phyloP scores from a whole-genome alignment of 1,140 invertebrate species.

The Polyergus mexicanus region DNA sequence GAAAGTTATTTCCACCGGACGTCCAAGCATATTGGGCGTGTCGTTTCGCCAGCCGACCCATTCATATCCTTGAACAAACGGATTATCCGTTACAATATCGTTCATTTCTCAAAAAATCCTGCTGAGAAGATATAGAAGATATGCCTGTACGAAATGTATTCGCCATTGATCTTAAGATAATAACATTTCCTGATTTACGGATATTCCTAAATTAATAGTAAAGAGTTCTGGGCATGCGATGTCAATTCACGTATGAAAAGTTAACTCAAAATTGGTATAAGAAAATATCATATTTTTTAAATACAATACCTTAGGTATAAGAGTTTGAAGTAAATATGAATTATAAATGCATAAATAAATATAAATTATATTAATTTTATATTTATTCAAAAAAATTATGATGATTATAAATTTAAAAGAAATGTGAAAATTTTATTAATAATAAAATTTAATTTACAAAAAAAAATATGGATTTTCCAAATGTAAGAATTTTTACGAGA shows the following conservation, averaged over 20 bases:
- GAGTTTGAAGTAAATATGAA: too few relatives aligned
- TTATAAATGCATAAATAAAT: too few relatives aligned
- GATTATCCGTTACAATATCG: slow-evolving; percentile 36
- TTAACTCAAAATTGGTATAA: not conserved
- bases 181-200: not conserved
- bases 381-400: too few relatives aligned
- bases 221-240: not conserved
- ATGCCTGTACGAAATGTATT: not conserved
- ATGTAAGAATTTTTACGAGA: too few relatives aligned
- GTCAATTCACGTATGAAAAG: not conserved
- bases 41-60: slow-evolving; percentile 95
- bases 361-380: too few relatives aligned
- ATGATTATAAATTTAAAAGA: too few relatives aligned
- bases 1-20: slow-evolving; percentile 90
- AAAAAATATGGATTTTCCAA: too few relatives aligned
- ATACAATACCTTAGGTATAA: too few relatives aligned
- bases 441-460: too few relatives aligned
- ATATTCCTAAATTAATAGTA: not conserved
- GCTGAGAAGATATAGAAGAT: not conserved
- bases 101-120: not conserved
- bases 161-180: not conserved
- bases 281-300: not conserved
- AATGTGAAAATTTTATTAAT: too few relatives aligned
- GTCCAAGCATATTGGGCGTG: slow-evolving; percentile 86
- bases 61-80: slow-evolving; percentile 89